phyloP scores from a whole-genome alignment of 2,797 vertebrate genomes.

The Pipistrellus kuhlii region DNA sequence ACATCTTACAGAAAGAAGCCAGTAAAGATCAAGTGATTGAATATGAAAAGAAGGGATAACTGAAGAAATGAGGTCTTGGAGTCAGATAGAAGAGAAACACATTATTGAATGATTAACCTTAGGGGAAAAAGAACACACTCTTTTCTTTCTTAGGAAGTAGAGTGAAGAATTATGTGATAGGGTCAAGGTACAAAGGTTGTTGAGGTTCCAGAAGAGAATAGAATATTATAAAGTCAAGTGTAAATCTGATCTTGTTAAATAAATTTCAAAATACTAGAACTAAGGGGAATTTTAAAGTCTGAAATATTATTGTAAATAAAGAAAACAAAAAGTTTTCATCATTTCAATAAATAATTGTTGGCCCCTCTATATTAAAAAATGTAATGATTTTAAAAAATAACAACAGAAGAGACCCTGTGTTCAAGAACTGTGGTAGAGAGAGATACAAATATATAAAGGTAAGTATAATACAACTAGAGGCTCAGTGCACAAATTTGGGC shows the following conservation, averaged over 20 bases:
- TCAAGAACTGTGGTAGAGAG: conserved; percentile 6
- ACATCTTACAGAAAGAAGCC: no score
- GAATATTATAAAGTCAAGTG: conserved; percentile 7
- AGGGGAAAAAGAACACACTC: not conserved
- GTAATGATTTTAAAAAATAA: not conserved
- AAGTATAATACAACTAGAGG: conserved; percentile 2
- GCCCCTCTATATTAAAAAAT: conserved; percentile 20
- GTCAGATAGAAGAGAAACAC: not conserved
- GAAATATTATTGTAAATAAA: conserved; percentile 62
- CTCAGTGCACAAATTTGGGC: no score
- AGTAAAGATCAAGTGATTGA: not conserved
- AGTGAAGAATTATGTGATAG: not conserved
- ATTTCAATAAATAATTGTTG: not conserved
- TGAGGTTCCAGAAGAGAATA: not conserved
- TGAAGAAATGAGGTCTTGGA: not conserved
- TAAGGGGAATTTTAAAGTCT: not conserved
- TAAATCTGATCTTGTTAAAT: not conserved
- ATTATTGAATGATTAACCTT: not conserved
- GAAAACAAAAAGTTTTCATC: not conserved
- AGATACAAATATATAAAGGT: conserved; percentile 11
- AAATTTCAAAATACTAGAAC: conserved; percentile 20
- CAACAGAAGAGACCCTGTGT: not conserved
- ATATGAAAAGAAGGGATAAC: not conserved
- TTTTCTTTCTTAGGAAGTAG: not conserved
- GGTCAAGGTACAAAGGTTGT: not conserved